Conservation (phyloP, 2,797 vertebrate species). For the Toxotes lorentzi region DNA sequence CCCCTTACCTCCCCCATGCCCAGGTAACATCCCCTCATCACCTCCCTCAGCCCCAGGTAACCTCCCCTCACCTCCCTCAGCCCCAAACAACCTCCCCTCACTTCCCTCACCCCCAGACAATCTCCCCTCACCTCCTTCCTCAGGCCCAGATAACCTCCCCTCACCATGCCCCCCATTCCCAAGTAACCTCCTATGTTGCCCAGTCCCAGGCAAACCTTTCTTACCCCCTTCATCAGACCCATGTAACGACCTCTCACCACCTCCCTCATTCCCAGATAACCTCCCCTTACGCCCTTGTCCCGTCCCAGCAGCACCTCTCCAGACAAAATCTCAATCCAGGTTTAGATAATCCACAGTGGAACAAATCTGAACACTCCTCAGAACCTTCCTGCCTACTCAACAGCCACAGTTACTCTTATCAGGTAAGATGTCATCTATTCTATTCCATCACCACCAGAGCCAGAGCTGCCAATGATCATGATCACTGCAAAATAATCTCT, state of each 20-base stretch:
- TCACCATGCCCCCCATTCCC: not conserved
- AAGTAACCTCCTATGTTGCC: not conserved
- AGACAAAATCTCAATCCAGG: not conserved
- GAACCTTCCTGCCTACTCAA: constrained; percentile 31
- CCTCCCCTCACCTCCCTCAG: constrained; percentile 12
- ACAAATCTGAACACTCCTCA: not conserved
- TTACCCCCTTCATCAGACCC: not conserved
- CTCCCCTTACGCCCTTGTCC: constrained; percentile 17
- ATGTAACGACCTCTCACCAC: not conserved
- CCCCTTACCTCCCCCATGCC: not conserved
- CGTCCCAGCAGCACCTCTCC: constrained; percentile 14
- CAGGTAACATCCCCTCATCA: not conserved
- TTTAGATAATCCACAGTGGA: constrained; percentile 39
- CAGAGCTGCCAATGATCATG: not conserved
- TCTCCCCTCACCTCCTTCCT: not conserved
- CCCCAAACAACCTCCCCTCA: not conserved
- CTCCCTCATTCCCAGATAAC: not conserved
- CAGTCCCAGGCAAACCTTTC: no score
- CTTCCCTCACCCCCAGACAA: not conserved
- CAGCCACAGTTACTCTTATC: constrained; percentile 24
- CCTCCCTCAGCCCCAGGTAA: not conserved
- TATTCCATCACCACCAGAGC: not conserved
- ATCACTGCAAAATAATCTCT: not conserved
- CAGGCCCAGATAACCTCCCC: not conserved
- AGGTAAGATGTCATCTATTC: constrained; percentile 40